Base-by-base conservation (phyloP, 2,888 invertebrate genomes). In the Epinotia ramella region DNA sequence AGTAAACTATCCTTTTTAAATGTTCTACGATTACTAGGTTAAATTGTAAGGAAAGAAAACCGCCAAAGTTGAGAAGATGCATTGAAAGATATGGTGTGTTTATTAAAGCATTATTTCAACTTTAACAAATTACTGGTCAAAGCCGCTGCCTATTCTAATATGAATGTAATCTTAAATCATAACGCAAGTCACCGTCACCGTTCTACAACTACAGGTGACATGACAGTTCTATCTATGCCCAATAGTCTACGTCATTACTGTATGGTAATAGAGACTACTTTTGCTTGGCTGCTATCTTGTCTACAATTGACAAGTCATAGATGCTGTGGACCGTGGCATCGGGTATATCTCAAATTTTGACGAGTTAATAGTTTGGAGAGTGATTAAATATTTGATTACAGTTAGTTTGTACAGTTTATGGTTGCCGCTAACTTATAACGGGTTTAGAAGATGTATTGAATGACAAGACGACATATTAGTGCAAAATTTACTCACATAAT, bases 311-410 rank as follows among this genome's bases (percentile, higher is more conserved):
- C 40, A 73, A 72, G 28, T 73, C 67, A 67, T 62, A 62, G 66
- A 66, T 49, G 60, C 73, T 12, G 16, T 63, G 56, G 66, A 69
- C 49, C 57, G 18, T 57, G 18, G 53, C 53, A 70, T 60, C 71
- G 78, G 79, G 83, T 79, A 84, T 81, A 84, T 80, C 80, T 84
- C 83, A 83, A 86, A 87, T 87, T 83, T 77, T 78, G 82, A 89
- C 87, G 84, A 87, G 87, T 85, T 86, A 82, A 81, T 84, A 82
- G 81, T 81, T 84, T 84, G 81, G 86, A 83, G 81, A 83, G 86
- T 85, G 90, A 91, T 89, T 89, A 90, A 91, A 91, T 89, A 88
- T 91, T 89, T 89, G 86, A 88, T 88, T 88, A 93, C 93, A 88
- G 92, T 92, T 93, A 92, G 78, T 40, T 82, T 89, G 87, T 86